Conservation (phyloP, 2,888 invertebrate genomes). For the Gerris lacustris region DNA sequence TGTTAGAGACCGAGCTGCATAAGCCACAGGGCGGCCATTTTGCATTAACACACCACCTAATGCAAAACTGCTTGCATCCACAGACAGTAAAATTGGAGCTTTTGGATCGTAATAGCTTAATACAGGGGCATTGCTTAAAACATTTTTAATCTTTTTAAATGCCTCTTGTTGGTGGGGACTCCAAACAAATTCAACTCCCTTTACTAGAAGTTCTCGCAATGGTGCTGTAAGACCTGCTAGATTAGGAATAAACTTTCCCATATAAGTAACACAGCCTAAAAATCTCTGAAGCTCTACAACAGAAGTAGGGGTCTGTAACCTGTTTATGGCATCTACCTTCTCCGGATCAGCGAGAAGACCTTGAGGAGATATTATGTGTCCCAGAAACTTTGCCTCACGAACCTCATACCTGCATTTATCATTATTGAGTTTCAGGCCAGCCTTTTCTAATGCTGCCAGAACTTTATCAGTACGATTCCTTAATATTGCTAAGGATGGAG, state of each 20-base stretch:
- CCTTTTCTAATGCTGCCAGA: conserved; percentile 14
- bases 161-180: conserved; percentile 14
- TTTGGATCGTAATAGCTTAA: neutral
- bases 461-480: conserved; percentile 7
- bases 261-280: conserved; percentile 28
- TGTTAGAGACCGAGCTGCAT: no score
- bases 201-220: conserved; percentile 28
- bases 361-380: no score
- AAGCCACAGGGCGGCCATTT: no score
- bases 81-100: neutral
- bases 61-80: neutral
- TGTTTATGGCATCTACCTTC: conserved; percentile 22
- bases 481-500: conserved; percentile 6
- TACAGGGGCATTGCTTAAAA: conserved; percentile 21
- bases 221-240: conserved; percentile 13
- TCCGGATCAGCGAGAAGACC: no score
- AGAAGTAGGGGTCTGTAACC: conserved; percentile 24
- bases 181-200: conserved; percentile 30
- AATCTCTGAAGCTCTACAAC: conserved; percentile 25
- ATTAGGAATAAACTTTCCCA: conserved; percentile 31
- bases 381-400: conserved; percentile 30
- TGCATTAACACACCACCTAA: neutral
- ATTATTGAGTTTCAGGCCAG: conserved; percentile 31
- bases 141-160: conserved; percentile 2
- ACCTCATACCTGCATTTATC: conserved; percentile 28